Base-by-base conservation (phyloP, 2,797 vertebrate genomes). In the Coregonus suidteri region DNA sequence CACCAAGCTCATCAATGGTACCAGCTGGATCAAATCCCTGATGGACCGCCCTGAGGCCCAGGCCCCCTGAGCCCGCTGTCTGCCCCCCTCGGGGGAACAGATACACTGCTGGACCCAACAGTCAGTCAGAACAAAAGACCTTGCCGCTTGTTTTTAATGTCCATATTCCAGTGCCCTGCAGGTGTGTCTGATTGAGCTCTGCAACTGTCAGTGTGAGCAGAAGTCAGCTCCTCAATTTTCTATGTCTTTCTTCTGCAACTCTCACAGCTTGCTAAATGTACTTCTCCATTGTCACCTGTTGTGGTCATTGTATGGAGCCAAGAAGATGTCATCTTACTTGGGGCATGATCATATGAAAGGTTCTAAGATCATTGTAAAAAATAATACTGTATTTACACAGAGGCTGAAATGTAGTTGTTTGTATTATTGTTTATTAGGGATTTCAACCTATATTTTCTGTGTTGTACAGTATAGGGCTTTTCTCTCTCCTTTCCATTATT, bases 1-100 rank as follows among this genome's bases (percentile, higher is more conserved):
- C 14, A 99, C 98, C 0, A 99, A 99, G 84, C 96, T 99, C 0
- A 93, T 99, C 80, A 99, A 97, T 0, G 98, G 98, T 7, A 96
- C 95, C 59, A 98, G 93, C 20, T 99, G 98, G 97, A 89, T 99
- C 78, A 96, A 97, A 85, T 97, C 97, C 30, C 88, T 99, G 74
- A 98, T 97, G 97, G 98, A 99, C 83, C 95, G 95, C 34, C 95
- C 96, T 51, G 95, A 97, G 79, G 90, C 93, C 3, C 92, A 90
- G 77, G 64, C 67, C 2, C 66, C 83, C 82, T 93, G 87, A 93
- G 82, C 71, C 78, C 76, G 73, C 75, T 76, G 75, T 70, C 76
- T 11, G 76, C 77, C 77, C 75, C 74, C 74, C 9, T 77, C 66
- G 13, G 51, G 14, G 16, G 31, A 56, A 59, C 35, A 51, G 67